Percentiles rank a stretch among this genome's conserved stretches.
phyloP scores from a whole-genome alignment of 2,888 invertebrate genomes.

The Drosophila birchii region DNA sequence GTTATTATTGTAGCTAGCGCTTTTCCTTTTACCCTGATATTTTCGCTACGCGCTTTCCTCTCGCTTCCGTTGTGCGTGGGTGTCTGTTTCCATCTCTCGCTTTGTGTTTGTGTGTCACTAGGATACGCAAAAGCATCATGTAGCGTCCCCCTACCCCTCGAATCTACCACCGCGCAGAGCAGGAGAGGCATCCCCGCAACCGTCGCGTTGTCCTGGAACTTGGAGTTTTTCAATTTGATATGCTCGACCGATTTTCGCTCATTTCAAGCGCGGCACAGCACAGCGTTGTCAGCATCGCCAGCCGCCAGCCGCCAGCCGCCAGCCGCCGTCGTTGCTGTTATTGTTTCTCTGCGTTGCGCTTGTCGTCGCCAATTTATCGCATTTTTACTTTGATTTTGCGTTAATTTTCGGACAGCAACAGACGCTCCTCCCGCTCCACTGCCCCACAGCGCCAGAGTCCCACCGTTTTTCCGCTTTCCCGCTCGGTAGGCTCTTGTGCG shows the following conservation, averaged over 20 bases:
- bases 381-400: slow-evolving; percentile 79
- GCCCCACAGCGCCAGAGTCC: neutral
- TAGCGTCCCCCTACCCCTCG: slow-evolving; percentile 35
- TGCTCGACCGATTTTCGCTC: slow-evolving; percentile 81
- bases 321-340: slow-evolving; percentile 42
- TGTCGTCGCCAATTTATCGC: slow-evolving; percentile 79
- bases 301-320: slow-evolving; percentile 29
- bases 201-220: slow-evolving; percentile 64
- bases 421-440: slow-evolving; percentile 5
- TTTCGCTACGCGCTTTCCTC: slow-evolving; percentile 63
- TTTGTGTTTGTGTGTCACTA: slow-evolving; percentile 76
- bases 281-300: slow-evolving; percentile 41
- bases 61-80: slow-evolving; percentile 45
- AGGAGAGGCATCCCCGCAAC: slow-evolving; percentile 11
- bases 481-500: slow-evolving; percentile 15
- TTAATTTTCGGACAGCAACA: slow-evolving; percentile 71
- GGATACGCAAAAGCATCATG: slow-evolving; percentile 75
- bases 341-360: slow-evolving; percentile 63
- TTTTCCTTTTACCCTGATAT: slow-evolving; percentile 59
- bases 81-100: slow-evolving; percentile 43
- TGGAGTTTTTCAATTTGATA: slow-evolving; percentile 78
- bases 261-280: slow-evolving; percentile 68
- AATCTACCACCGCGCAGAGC: slow-evolving; percentile 11
- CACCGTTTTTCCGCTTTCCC: neutral
- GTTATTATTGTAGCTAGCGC: slow-evolving; percentile 54